These are phyloP conservation scores for Stenopsyche tienmushanensis DNA, from an alignment of 1,140 invertebrate genomes.

Conservation along the genomic window DNA sequence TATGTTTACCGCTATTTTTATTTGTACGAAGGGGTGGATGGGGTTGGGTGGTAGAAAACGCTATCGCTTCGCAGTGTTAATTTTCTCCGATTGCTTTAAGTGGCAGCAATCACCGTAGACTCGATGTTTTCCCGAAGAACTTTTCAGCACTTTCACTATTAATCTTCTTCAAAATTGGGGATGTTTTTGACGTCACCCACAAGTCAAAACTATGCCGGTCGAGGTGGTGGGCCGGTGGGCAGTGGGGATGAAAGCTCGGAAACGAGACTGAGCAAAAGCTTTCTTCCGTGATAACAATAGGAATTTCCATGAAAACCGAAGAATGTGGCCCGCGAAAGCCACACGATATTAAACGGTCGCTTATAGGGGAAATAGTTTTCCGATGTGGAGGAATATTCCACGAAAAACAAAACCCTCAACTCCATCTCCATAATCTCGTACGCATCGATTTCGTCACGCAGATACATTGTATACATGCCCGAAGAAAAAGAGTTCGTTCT, in stretches of 20 bases:
- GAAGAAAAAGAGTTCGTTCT: not conserved
- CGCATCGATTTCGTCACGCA: not conserved
- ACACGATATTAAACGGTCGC: slow-evolving; percentile 8
- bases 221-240: not conserved
- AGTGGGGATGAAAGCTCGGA: not conserved
- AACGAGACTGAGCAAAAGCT: not conserved
- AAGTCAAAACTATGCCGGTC: slow-evolving; percentile 4
- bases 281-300: not conserved
- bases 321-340: slow-evolving; percentile 4
- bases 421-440: slow-evolving; percentile 5
- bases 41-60: no score
- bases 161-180: slow-evolving; percentile 9
- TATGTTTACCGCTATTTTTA: no score
- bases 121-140: not conserved
- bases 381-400: slow-evolving; percentile 2
- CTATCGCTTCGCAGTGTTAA: no score
- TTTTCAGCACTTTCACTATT: slow-evolving; percentile 17
- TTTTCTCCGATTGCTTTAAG: not conserved
- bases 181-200: slow-evolving; percentile 18
- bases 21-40: no score
- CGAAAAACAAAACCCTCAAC: slow-evolving; percentile 13
- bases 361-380: slow-evolving; percentile 22
- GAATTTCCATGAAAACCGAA: slow-evolving; percentile 20
- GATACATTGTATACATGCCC: not conserved
- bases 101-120: slow-evolving; percentile 3